Conservation (phyloP, 1,140 invertebrate genomes). For the Coptotermes formosanus region DNA sequence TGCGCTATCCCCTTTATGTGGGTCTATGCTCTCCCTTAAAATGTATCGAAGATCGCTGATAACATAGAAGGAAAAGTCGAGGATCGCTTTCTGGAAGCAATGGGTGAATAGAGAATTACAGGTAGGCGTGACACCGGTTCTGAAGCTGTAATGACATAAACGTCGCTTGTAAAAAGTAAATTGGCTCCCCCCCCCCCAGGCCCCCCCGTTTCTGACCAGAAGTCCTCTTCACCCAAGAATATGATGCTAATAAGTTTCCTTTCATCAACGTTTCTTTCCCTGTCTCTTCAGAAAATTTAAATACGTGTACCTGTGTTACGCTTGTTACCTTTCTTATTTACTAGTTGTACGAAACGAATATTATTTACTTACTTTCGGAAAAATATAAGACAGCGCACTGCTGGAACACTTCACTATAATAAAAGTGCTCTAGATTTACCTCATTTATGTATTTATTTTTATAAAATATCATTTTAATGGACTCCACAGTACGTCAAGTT, state of each 20-base stretch:
- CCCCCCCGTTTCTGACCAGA: background rate
- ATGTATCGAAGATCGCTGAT: conserved; percentile 2
- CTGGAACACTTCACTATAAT: no score
- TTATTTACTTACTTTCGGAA: background rate
- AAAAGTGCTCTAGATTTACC: no score
- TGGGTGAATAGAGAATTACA: background rate
- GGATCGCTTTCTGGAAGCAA: background rate
- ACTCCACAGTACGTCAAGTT: no score
- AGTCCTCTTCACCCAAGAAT: background rate
- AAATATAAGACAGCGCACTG: no score
- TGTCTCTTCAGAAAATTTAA: background rate
- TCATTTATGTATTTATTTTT: no score
- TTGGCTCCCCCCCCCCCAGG: no score
- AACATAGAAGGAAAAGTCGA: background rate
- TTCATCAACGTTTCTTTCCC: background rate
- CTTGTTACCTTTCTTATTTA: background rate
- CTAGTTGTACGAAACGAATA: background rate
- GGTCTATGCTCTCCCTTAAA: background rate
- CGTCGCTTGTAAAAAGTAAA: background rate
- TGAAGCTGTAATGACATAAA: background rate
- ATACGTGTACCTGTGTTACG: background rate
- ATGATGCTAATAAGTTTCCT: background rate
- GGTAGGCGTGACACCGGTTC: background rate
- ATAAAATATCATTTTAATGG: no score
- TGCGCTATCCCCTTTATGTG: background rate